A percentile compares a stretch with the other conserved stretches of the same genome.
Evolutionary conservation across 1,140 invertebrate genomes (phyloP).

Genomic region (Drosophila eugracilis): DNA sequence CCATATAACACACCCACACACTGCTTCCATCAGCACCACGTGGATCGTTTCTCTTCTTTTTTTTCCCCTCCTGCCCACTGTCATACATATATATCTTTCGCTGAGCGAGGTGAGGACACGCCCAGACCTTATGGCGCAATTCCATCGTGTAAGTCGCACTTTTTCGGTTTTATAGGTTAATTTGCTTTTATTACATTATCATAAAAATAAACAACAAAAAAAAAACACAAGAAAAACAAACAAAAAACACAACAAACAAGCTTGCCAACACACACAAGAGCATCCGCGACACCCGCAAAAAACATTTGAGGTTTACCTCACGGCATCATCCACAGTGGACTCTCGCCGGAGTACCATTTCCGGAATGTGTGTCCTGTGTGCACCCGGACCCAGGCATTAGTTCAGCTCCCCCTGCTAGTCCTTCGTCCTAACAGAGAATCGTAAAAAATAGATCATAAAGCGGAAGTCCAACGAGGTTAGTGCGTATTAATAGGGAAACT

Average conservation of each 20-base stretch:
- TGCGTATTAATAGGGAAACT: conserved; percentile 38
- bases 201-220: conserved; percentile 69
- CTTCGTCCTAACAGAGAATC: conserved; percentile 30
- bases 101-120: conserved; percentile 62
- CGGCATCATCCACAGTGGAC: conserved; percentile 34
- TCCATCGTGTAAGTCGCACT: conserved; percentile 77
- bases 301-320: conserved; percentile 69
- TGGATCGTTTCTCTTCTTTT: conserved; percentile 29
- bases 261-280: conserved; percentile 38
- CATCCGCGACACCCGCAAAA: conserved; percentile 43
- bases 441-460: conserved; percentile 70
- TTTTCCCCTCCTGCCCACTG: conserved; percentile 10
- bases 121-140: conserved; percentile 80
- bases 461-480: conserved; percentile 52
- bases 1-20: conserved; percentile 3
- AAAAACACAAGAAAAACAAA: conserved; percentile 1
- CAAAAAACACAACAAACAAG: conserved; percentile 44
- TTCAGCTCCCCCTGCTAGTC: conserved; percentile 25
- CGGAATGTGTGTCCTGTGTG: conserved; percentile 51
- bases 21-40: conserved; percentile 14
- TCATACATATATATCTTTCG: conserved; percentile 36
- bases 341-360: conserved; percentile 40
- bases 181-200: conserved; percentile 84
- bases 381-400: too few relatives aligned
- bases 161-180: conserved; percentile 83